Evolutionary conservation across 2,797 vertebrate genomes (phyloP).

Genomic region (Pogonophryne albipinna): DNA sequence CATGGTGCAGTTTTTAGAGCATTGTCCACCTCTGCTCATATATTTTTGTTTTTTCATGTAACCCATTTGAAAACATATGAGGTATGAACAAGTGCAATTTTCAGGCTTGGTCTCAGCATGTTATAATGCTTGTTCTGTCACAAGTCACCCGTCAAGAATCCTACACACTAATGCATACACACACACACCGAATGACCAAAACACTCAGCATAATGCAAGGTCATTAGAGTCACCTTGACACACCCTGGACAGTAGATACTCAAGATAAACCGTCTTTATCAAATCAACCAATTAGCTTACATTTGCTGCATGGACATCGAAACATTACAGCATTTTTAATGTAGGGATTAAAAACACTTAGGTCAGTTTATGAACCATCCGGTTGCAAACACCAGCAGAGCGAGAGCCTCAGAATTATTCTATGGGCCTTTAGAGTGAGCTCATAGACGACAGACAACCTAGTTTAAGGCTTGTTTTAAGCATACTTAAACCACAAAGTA

Average conservation of each 20-base stretch:
- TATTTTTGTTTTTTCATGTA: conserved; percentile 51
- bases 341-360: not conserved
- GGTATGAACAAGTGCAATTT: conserved; percentile 48
- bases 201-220: not conserved
- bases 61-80: conserved; percentile 64
- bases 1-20: conserved; percentile 47
- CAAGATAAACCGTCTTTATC: not conserved
- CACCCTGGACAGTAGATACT: not conserved
- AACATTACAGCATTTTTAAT: not conserved
- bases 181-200: not conserved
- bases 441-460: conserved; percentile 6
- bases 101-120: too few species aligned
- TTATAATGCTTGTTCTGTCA: conserved; percentile 31
- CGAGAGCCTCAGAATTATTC: not conserved
- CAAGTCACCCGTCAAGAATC: conserved; percentile 23
- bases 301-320: not conserved
- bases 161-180: not conserved
- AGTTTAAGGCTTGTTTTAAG: not conserved
- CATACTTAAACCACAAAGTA: not conserved
- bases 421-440: not conserved
- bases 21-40: conserved; percentile 44
- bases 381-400: conserved; percentile 2
- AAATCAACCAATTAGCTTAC: not conserved
- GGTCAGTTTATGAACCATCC: not conserved
- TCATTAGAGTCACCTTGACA: conserved; percentile 26